A percentile compares a stretch with the other conserved stretches of the same genome.
phyloP scores from a whole-genome alignment of 2,797 vertebrate species.

The Caiman crocodilus region DNA sequence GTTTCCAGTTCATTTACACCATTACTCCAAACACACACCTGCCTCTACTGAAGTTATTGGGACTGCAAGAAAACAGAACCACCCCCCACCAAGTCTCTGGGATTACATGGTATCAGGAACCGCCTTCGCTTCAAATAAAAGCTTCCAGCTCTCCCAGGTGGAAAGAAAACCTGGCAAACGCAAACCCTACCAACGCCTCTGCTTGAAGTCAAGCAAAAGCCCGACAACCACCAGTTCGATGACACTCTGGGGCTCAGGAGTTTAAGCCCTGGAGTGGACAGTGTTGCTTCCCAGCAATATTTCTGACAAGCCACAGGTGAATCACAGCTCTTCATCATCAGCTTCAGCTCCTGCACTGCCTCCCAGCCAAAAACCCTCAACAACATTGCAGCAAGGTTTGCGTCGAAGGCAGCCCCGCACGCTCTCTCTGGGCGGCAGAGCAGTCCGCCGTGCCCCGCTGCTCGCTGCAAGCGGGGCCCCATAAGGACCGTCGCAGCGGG shows the following conservation, averaged over 20 bases:
- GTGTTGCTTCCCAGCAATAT: background rate
- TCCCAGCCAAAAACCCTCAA: background rate
- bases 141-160: background rate
- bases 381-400: background rate
- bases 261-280: background rate
- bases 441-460: no score
- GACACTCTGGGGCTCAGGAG: background rate
- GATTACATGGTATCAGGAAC: background rate
- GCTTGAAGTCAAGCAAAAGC: no score
- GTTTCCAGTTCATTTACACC: no score
- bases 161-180: background rate
- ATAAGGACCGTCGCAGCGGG: no score
- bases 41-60: no score
- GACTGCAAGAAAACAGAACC: no score
- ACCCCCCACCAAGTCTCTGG: background rate
- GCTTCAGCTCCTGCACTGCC: background rate
- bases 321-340: background rate
- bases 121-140: background rate
- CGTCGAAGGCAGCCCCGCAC: background rate
- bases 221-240: background rate
- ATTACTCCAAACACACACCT: no score
- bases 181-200: background rate
- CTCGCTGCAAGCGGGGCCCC: no score
- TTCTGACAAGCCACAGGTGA: background rate
- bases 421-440: background rate